Conservation (phyloP, 1,140 invertebrate genomes). For the Agrilus planipennis region DNA sequence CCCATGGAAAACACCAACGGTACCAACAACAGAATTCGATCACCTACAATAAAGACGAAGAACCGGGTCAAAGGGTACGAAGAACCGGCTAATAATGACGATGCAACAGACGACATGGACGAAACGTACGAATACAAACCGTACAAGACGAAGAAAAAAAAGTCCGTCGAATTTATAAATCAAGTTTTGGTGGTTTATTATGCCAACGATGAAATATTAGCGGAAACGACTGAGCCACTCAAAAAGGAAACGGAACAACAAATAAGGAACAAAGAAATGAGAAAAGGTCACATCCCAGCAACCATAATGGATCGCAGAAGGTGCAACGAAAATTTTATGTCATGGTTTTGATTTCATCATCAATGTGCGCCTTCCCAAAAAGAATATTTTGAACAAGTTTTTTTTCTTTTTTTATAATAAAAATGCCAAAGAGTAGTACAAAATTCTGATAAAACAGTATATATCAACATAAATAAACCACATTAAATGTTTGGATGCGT, state of each 20-base stretch:
- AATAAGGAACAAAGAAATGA: constrained; percentile 19
- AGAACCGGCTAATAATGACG: neutral
- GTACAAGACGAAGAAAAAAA: constrained; percentile 8
- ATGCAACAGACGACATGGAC: no score
- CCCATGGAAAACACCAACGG: constrained; percentile 12
- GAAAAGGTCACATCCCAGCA: constrained; percentile 13
- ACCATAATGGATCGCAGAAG: constrained; percentile 8
- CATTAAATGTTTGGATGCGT: no score
- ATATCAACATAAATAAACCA: no score
- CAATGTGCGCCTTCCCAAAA: neutral
- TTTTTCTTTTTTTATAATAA: no score
- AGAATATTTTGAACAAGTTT: neutral
- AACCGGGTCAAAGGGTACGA: neutral
- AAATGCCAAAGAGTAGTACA: no score
- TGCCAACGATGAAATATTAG: constrained; percentile 16
- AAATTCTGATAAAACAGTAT: neutral
- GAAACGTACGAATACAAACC: constrained; percentile 16
- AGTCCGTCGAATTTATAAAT: constrained; percentile 16
- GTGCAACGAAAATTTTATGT: constrained; percentile 10
- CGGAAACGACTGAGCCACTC: constrained; percentile 13
- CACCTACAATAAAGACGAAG: neutral
- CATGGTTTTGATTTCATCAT: constrained; percentile 3
- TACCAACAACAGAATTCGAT: constrained; percentile 6
- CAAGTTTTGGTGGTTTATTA: constrained; percentile 19
- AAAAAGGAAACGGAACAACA: constrained; percentile 20